These are phyloP conservation scores for Turdus rufiventris DNA, from an alignment of 2,113 vertebrate genomes.

Conservation along the genomic window DNA sequence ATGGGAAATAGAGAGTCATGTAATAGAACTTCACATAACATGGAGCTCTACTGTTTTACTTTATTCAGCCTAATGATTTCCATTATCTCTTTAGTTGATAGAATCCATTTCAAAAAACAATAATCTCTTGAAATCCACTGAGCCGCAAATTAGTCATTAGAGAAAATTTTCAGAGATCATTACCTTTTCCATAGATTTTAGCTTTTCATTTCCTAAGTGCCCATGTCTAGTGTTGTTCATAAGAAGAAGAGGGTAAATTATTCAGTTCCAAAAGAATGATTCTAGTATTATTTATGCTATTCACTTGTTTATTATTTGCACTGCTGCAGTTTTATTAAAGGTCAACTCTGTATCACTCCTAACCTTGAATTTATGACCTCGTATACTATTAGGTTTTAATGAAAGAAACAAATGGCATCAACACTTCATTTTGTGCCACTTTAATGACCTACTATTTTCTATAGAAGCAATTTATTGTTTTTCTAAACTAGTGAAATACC, in stretches of 20 bases:
- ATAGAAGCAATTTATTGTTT: background rate
- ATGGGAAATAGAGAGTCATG: conserved; percentile 35
- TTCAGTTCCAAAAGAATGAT: conserved; percentile 37
- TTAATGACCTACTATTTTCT: background rate
- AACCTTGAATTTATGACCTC: conserved; percentile 47
- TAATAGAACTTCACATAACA: conserved; percentile 57
- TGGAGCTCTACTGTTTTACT: conserved; percentile 65
- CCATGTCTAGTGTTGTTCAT: conserved; percentile 21
- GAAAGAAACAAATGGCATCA: conserved; percentile 25
- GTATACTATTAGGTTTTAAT: background rate
- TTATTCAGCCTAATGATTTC: conserved; percentile 75
- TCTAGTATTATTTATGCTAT: conserved; percentile 31
- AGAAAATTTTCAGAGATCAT: conserved; percentile 82
- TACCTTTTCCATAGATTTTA: conserved; percentile 77
- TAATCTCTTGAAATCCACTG: conserved; percentile 80
- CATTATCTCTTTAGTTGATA: conserved; percentile 80
- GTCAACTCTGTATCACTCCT: conserved; percentile 15
- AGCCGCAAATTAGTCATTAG: conserved; percentile 83
- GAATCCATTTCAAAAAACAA: conserved; percentile 80
- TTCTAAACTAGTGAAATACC: background rate
- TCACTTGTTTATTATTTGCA: conserved; percentile 39
- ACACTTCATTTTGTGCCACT: background rate
- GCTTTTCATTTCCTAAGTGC: conserved; percentile 67
- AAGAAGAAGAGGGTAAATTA: conserved; percentile 43
- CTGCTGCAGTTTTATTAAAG: conserved; percentile 39